Conservation (phyloP, 2,888 invertebrate genomes). For the Tridacna gigas region DNA sequence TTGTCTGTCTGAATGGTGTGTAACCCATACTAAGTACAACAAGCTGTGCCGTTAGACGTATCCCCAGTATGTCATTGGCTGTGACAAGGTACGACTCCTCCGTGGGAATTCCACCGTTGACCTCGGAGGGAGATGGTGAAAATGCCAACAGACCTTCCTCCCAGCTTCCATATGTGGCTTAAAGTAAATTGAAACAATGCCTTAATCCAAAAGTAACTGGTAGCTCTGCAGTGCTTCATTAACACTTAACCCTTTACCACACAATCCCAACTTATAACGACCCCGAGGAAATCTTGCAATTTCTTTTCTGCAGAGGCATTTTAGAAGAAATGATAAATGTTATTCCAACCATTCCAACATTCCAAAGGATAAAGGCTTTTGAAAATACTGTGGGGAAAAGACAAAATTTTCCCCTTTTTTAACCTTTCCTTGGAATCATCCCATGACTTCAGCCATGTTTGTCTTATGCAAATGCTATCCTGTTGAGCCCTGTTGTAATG, state of each 20-base stretch:
- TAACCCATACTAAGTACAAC: slow-evolving; percentile 81
- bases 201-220: not conserved
- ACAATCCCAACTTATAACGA: not conserved
- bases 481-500: too few relatives aligned
- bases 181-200: slow-evolving; percentile 27
- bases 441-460: too few relatives aligned
- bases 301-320: too few relatives aligned
- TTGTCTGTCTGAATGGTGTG: slow-evolving; percentile 65
- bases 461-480: too few relatives aligned
- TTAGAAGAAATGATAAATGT: too few relatives aligned
- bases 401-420: too few relatives aligned
- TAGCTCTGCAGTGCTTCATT: not conserved
- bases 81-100: slow-evolving; percentile 78
- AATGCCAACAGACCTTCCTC: slow-evolving; percentile 77
- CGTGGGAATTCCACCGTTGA: slow-evolving; percentile 57
- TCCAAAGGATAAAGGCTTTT: too few relatives aligned
- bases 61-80: slow-evolving; percentile 76
- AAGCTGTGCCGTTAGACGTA: slow-evolving; percentile 77
- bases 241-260: not conserved
- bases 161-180: slow-evolving; percentile 80
- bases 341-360: too few relatives aligned
- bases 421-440: too few relatives aligned
- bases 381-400: too few relatives aligned
- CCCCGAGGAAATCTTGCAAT: too few relatives aligned
- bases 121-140: slow-evolving; percentile 72